Evolutionary conservation across 1,140 invertebrate genomes (phyloP).

Genomic region (Phocides pigmalion): DNA sequence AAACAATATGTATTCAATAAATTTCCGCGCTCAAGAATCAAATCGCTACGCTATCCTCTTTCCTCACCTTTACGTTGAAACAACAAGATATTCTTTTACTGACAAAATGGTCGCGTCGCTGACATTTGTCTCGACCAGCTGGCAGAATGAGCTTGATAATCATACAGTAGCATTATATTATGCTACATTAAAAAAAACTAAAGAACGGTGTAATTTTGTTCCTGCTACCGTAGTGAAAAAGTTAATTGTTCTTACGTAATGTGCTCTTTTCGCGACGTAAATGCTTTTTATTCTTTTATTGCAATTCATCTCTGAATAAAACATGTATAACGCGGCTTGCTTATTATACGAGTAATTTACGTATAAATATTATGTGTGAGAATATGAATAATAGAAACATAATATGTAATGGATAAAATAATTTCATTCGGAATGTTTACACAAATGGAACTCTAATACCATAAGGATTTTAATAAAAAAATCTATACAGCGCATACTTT

Average conservation of each 20-base stretch:
- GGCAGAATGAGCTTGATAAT: constrained; percentile 29
- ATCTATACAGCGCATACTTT: constrained; percentile 4
- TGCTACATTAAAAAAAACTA: constrained; percentile 15
- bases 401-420: not conserved
- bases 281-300: constrained; percentile 13
- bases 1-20: not conserved
- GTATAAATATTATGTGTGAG: too few relatives aligned
- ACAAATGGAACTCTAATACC: constrained; percentile 3
- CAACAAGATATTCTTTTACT: constrained; percentile 27
- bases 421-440: not conserved
- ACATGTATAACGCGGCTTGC: not conserved
- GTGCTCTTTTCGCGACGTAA: constrained; percentile 7
- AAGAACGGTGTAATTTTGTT: constrained; percentile 22
- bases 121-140: constrained; percentile 19
- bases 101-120: constrained; percentile 16
- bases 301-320: not conserved
- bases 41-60: not conserved
- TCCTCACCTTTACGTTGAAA: constrained; percentile 6
- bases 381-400: too few relatives aligned
- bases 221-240: constrained; percentile 18
- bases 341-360: not conserved
- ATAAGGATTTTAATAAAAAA: constrained; percentile 18
- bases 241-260: constrained; percentile 27
- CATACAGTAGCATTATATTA: constrained; percentile 33
- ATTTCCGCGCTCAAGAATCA: not conserved